Conservation (phyloP, 2,113 vertebrate genomes). For the Sitta europaea region DNA sequence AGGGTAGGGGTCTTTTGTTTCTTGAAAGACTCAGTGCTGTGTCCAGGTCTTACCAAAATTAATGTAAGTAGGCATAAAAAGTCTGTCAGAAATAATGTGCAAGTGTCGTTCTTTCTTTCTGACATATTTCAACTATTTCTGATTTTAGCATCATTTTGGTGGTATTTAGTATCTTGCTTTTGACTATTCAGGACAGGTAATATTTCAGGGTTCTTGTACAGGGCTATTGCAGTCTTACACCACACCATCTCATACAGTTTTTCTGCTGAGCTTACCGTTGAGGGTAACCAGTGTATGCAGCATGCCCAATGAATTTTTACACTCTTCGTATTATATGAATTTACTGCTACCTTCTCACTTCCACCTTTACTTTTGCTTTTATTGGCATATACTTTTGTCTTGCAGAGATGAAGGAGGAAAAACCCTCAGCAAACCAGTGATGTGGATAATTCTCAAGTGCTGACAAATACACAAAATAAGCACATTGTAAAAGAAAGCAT, state of each 20-base stretch:
- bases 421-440: background rate
- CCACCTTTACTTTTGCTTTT: background rate
- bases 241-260: background rate
- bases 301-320: background rate
- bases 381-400: background rate
- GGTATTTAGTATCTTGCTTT: background rate
- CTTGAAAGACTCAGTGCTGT: background rate
- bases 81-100: background rate
- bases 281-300: background rate
- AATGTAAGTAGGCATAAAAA: background rate
- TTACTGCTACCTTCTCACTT: background rate
- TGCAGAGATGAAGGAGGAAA: background rate
- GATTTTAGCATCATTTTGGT: background rate
- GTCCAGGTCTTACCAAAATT: background rate
- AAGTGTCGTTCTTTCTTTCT: background rate
- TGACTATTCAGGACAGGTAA: background rate
- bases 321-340: background rate
- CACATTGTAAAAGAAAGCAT: background rate
- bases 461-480: constrained; percentile 21
- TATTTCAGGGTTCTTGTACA: background rate
- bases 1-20: background rate
- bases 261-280: background rate
- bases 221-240: background rate
- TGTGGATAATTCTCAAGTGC: background rate
- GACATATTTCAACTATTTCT: background rate